Evolutionary conservation across 2,888 invertebrate genomes (phyloP).

Genomic region (Drosophila anomalata): DNA sequence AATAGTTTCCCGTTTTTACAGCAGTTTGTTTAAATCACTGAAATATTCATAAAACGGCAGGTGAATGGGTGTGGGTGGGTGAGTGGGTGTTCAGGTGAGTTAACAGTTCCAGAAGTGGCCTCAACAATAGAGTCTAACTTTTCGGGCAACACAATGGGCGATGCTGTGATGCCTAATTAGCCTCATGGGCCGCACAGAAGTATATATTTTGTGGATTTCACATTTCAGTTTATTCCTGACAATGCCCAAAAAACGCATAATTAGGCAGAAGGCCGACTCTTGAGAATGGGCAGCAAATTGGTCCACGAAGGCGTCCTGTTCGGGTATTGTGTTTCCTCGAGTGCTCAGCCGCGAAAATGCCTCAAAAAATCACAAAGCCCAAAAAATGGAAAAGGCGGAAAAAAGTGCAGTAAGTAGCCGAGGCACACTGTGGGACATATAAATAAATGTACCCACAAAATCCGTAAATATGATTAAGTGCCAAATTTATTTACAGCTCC

Average conservation of each 20-base stretch:
- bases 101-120: background rate
- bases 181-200: slow-evolving; percentile 53
- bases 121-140: slow-evolving; percentile 2
- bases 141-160: slow-evolving; percentile 23
- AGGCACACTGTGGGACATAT: slow-evolving; percentile 69
- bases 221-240: slow-evolving; percentile 27
- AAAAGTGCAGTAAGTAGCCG: slow-evolving; percentile 39
- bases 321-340: slow-evolving; percentile 35
- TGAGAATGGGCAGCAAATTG: slow-evolving; percentile 73
- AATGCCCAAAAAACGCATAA: slow-evolving; percentile 69
- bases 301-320: slow-evolving; percentile 50
- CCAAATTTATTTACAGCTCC: slow-evolving; percentile 76
- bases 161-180: slow-evolving; percentile 74
- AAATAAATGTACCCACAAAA: slow-evolving; percentile 74
- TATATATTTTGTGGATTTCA: slow-evolving; percentile 24
- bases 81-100: background rate
- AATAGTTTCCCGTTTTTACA: background rate
- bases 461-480: slow-evolving; percentile 78
- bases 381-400: background rate
- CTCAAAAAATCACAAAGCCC: slow-evolving; percentile 14
- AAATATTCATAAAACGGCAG: slow-evolving; percentile 62
- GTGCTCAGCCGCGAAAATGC: slow-evolving; percentile 35
- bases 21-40: slow-evolving; percentile 28
- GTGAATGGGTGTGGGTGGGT: background rate
- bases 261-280: slow-evolving; percentile 63